Conservation (phyloP, 2,888 invertebrate genomes). For the Elegia similella region DNA sequence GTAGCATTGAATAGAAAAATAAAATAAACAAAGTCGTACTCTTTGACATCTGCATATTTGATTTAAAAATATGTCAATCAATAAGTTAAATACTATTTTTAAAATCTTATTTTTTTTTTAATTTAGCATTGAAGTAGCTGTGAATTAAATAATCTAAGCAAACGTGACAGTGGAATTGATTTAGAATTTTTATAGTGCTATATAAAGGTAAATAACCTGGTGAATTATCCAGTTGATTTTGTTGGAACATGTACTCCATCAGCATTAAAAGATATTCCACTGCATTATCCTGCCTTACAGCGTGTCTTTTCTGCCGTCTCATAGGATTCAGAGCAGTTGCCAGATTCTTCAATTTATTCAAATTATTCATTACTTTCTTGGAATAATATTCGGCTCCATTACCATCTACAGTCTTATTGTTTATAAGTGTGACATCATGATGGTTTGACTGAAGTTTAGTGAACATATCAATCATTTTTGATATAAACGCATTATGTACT, state of each 20-base stretch:
- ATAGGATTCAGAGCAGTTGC: slow-evolving; percentile 43
- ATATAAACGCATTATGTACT: slow-evolving; percentile 57
- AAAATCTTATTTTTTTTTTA: too few species aligned
- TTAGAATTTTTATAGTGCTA: too few species aligned
- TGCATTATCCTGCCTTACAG: slow-evolving; percentile 42
- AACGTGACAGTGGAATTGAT: too few species aligned
- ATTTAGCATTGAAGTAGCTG: too few species aligned
- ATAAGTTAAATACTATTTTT: too few species aligned
- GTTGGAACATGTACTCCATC: slow-evolving; percentile 63
- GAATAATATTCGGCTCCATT: slow-evolving; percentile 45
- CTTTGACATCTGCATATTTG: too few species aligned
- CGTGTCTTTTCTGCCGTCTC: slow-evolving; percentile 43
- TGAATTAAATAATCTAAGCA: too few species aligned
- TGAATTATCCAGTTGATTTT: slow-evolving; percentile 41
- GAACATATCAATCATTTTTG: slow-evolving; percentile 49
- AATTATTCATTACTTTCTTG: slow-evolving; percentile 54
- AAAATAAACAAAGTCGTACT: too few species aligned
- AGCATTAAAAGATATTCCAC: slow-evolving; percentile 59
- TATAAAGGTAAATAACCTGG: slow-evolving; percentile 46
- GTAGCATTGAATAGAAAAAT: too few species aligned
- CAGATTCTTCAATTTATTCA: slow-evolving; percentile 53
- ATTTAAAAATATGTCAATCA: too few species aligned
- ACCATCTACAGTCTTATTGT: slow-evolving; percentile 24
- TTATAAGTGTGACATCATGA: not conserved
- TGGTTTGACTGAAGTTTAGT: slow-evolving; percentile 31